A percentile compares a stretch with the other conserved stretches of the same genome.
phyloP scores from a whole-genome alignment of 2,888 invertebrate genomes.

The Lepidonotus clava region DNA sequence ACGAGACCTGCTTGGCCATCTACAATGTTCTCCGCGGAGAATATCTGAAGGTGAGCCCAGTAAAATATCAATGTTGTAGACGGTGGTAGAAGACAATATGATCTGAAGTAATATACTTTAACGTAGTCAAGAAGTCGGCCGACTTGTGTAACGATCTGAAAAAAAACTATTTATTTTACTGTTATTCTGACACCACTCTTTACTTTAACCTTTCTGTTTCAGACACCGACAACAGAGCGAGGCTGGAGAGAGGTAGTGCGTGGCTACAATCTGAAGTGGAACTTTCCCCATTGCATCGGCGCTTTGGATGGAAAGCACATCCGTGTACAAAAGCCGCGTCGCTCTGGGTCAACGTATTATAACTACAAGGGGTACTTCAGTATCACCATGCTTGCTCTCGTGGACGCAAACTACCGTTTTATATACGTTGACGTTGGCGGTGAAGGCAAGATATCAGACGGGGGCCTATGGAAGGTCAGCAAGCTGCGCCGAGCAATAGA shows the following conservation, averaged over 20 bases:
- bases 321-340: background rate
- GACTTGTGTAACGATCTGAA: too few relatives aligned
- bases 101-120: too few relatives aligned
- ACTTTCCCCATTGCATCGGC: slow-evolving; percentile 33
- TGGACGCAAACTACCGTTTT: background rate
- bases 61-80: too few relatives aligned
- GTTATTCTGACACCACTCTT: too few relatives aligned
- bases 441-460: slow-evolving; percentile 61
- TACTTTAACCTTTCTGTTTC: too few relatives aligned
- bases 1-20: too few relatives aligned
- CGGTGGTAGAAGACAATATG: too few relatives aligned
- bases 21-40: too few relatives aligned
- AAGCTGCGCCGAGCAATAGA: slow-evolving; percentile 47
- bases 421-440: slow-evolving; percentile 62
- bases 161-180: too few relatives aligned
- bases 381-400: background rate
- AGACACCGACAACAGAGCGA: background rate
- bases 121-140: too few relatives aligned
- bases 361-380: slow-evolving; percentile 33
- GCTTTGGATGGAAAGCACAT: slow-evolving; percentile 50
- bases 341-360: background rate
- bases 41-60: too few relatives aligned
- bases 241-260: slow-evolving; percentile 1
- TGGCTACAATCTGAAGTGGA: background rate
- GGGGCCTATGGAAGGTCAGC: slow-evolving; percentile 60